Percentiles rank a stretch among this genome's conserved stretches.
Evolutionary conservation across 2,113 vertebrate species (phyloP).

Genomic region (Rhipidura dahli): DNA sequence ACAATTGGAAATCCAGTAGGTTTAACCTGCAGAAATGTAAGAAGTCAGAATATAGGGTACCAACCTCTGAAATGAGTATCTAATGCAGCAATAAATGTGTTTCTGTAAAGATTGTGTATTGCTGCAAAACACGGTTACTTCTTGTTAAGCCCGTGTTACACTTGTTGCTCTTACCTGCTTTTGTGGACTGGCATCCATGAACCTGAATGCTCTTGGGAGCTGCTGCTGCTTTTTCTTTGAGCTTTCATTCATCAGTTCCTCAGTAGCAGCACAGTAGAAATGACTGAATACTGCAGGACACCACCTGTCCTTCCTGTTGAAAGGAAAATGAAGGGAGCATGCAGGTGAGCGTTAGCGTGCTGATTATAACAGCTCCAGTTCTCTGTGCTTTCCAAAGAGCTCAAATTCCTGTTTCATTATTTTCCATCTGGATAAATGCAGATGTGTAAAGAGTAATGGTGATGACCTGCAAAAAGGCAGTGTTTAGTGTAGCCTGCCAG

Average conservation of each 20-base stretch:
- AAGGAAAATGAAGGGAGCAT: not conserved
- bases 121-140: not conserved
- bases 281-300: not conserved
- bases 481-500: not conserved
- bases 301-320: not conserved
- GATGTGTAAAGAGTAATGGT: not conserved
- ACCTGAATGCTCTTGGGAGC: not conserved
- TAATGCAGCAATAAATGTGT: not conserved
- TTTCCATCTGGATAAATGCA: not conserved
- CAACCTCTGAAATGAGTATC: not conserved
- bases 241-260: not conserved
- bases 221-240: not conserved
- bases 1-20: not conserved
- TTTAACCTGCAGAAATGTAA: not conserved
- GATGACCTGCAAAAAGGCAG: not conserved
- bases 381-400: not conserved
- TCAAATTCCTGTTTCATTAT: not conserved
- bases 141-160: not conserved
- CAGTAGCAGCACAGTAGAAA: not conserved
- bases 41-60: not conserved
- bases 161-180: not conserved
- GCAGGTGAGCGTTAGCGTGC: accelerated
- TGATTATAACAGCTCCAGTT: not conserved
- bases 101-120: not conserved
- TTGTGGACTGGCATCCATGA: not conserved